phyloP scores from a whole-genome alignment of 1,140 invertebrate species.

The Pomacea maculata region DNA sequence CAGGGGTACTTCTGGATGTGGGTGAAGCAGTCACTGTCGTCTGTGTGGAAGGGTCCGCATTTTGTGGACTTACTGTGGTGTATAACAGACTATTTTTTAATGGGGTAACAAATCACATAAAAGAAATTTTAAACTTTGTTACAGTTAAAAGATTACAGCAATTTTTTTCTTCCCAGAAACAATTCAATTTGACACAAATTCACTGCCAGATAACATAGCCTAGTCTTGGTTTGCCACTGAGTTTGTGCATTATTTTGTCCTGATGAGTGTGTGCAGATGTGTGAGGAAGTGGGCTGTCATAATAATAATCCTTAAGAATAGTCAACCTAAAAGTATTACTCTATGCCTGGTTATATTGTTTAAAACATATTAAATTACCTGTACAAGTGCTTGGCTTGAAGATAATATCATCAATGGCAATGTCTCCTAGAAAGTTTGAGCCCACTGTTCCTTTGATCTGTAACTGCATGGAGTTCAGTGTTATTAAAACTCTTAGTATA shows the following conservation, averaged over 20 bases:
- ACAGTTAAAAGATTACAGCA: background rate
- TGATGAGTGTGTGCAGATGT: too few species aligned
- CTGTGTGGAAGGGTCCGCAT: conserved; percentile 44
- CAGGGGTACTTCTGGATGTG: conserved; percentile 1
- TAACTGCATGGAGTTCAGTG: conserved; percentile 35
- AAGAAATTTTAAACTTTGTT: background rate
- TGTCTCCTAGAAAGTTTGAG: conserved; percentile 52
- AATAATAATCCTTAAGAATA: background rate
- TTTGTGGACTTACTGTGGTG: conserved; percentile 43
- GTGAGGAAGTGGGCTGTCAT: background rate
- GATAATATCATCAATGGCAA: conserved; percentile 56
- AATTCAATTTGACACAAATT: background rate
- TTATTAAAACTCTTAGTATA: background rate
- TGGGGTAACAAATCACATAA: background rate
- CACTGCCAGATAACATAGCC: background rate
- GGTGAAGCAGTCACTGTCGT: conserved; percentile 21
- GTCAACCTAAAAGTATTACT: background rate
- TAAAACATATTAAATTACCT: conserved; percentile 13
- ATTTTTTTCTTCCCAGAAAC: background rate
- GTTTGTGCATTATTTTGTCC: too few species aligned
- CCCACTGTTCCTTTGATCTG: conserved; percentile 54
- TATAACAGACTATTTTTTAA: background rate
- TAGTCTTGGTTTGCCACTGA: too few species aligned
- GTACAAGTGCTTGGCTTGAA: conserved; percentile 44
- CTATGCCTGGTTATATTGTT: background rate